Percentiles rank a stretch among this genome's conserved stretches.
phyloP scores from a whole-genome alignment of 2,888 invertebrate species.

The Anarsia innoxiella region DNA sequence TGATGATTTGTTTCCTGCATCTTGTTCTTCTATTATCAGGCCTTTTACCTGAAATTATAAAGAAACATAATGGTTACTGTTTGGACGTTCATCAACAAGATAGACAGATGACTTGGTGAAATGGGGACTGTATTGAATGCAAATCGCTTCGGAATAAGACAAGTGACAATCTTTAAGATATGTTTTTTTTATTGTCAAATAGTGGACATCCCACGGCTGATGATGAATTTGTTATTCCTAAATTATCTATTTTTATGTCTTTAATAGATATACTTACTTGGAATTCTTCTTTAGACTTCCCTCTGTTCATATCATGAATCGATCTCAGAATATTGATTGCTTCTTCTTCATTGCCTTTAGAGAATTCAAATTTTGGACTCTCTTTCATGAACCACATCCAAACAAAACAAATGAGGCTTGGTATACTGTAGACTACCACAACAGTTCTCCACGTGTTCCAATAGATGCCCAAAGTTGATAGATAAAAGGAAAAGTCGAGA shows the following conservation, averaged over 20 bases:
- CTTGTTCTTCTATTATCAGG: constrained; percentile 30
- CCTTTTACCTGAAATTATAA: constrained; percentile 42
- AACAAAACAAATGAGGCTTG: constrained; percentile 76
- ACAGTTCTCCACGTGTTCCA: constrained; percentile 85
- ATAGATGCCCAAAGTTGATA: constrained; percentile 58
- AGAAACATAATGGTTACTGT: too few relatives aligned
- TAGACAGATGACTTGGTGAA: too few relatives aligned
- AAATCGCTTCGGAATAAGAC: too few relatives aligned
- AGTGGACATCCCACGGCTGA: too few relatives aligned
- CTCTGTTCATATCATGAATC: constrained; percentile 44
- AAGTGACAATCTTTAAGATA: too few relatives aligned
- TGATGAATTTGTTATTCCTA: too few relatives aligned
- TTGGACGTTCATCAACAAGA: too few relatives aligned
- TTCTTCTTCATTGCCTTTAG: constrained; percentile 71
- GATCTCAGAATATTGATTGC: constrained; percentile 61
- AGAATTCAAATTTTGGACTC: constrained; percentile 83
- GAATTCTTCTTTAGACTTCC: constrained; percentile 26
- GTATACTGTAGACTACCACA: constrained; percentile 77
- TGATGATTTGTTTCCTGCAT: not conserved
- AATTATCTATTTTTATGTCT: too few relatives aligned
- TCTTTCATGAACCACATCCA: constrained; percentile 79
- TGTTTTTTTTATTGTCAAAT: too few relatives aligned
- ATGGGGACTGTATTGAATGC: too few relatives aligned
- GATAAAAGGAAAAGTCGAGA: constrained; percentile 44
- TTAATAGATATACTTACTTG: constrained; percentile 38